These are phyloP conservation scores for Thaleichthys pacificus DNA, from an alignment of 2,797 vertebrate species.

Conservation along the genomic window DNA sequence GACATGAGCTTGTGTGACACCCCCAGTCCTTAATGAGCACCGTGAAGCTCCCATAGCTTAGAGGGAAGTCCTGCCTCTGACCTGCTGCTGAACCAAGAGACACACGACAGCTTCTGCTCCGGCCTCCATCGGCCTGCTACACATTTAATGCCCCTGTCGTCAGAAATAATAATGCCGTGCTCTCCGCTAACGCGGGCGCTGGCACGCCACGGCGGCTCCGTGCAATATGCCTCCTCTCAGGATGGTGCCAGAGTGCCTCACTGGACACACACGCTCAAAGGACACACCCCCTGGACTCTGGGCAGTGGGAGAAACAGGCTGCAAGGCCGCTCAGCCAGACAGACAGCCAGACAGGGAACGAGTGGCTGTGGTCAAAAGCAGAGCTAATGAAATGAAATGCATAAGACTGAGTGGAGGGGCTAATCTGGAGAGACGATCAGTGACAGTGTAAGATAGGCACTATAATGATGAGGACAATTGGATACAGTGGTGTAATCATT, in stretches of 20 bases:
- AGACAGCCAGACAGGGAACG: neutral
- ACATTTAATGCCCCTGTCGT: constrained; percentile 77
- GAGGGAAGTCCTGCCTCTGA: constrained; percentile 62
- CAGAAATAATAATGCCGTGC: constrained; percentile 71
- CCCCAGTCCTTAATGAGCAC: constrained; percentile 72
- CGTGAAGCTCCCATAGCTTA: constrained; percentile 52
- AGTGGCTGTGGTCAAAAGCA: constrained; percentile 37
- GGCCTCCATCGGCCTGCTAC: constrained; percentile 67
- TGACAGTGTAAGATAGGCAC: constrained; percentile 50
- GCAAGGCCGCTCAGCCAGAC: neutral
- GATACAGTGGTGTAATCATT: constrained; percentile 58
- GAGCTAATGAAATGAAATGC: constrained; percentile 64
- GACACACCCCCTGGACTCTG: constrained; percentile 1
- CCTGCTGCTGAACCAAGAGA: constrained; percentile 69
- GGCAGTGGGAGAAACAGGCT: constrained; percentile 44
- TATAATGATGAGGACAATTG: constrained; percentile 58
- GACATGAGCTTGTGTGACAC: constrained; percentile 76
- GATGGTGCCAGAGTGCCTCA: constrained; percentile 46
- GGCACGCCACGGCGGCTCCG: constrained; percentile 57
- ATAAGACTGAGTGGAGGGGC: constrained; percentile 22
- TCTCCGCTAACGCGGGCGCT: constrained; percentile 56
- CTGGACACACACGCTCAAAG: constrained; percentile 31
- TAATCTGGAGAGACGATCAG: constrained; percentile 52
- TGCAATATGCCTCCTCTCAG: constrained; percentile 67
- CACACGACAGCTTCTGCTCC: constrained; percentile 56